Evolutionary conservation across 2,888 invertebrate species (phyloP), one percentile per base, ranked within the genome.

Genomic region (Camponotus fellah): DNA sequence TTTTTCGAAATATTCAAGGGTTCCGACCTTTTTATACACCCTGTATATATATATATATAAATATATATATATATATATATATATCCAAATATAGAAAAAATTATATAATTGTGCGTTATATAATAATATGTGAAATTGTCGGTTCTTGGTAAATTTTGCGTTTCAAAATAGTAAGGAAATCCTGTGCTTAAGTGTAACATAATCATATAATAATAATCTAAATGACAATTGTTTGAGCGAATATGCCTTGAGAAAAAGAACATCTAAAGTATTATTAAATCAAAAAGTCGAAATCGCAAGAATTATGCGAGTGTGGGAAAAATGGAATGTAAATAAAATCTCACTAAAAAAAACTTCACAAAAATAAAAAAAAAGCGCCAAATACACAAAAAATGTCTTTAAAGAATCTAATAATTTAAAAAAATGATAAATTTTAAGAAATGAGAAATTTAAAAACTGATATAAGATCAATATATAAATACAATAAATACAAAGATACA

Each of bases 271-370:
- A 53, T 53, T 8, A 3, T 76, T 53, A 34, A 49, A 76, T 76
- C 49, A 49, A 37, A 37, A 1, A 69, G 56, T 40, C 26, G 32
- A 56, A 40, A 60, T 75, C 46, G 10, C 62, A 17, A 37, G 17
- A 40, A 71, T 69, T 53, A 77, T 77, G 37, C 37, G 37, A 65
- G 6, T 12, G 9, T n/a, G 26, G 21, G 9, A 56, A 56, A 26
- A 26, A 26, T 26, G 26, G 26, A 26, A 77, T 71, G 14, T 69
- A n/a, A 82, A 49, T 46, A 14, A 46, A 40, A 64, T 26, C 26
- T 26, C 26, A 26, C 26, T 26, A 26, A 26, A 26, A 26, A 26
- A 26, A 2, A 26, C 26, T 26, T 26, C 26, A 26, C 26, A 26
- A 26, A 26, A 26, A 26, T 26, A 26, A 26, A 26, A 26, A 26